Base-by-base conservation (phyloP, 2,797 vertebrate genomes). In the Emydoidea blandingii region DNA sequence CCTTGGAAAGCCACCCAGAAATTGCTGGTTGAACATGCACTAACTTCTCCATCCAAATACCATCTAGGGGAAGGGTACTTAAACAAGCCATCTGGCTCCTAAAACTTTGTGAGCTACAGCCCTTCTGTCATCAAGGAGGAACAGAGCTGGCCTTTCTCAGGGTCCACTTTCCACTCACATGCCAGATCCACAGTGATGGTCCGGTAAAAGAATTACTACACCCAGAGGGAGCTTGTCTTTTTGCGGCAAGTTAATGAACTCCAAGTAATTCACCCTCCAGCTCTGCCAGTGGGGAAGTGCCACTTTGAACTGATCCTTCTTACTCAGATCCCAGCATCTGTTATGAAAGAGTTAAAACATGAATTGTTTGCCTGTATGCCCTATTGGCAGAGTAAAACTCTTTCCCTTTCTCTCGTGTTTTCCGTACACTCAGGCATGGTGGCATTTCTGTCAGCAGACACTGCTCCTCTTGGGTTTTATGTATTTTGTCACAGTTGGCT, bases 401-500 rank as follows among this genome's bases (percentile, higher is more conserved):
- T 78, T 15, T 88, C 16, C 47, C 82, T 92, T 89, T 41, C 76
- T 86, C 44, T 52, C 21, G 12, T 19, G 47, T 90, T 91, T 93
- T 91, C 87, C 56, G 23, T 90, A 44, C 44, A 37, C 47, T 0
- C 0, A 37, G 78, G 72, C 80, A 74, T 72, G 92, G 89, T 16
- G 9, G 53, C 41, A 88, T 91, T 89, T 79, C 57, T 87, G 54
- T 19, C 14, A 37, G 78, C 54, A 96, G 49, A 25, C 23, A 14
- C 1, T 0, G 62, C 47, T 85, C 92, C 52, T 91, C 41, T 65
- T 23, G 34, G 54, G 79, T 79, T 97, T 95, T 89, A 59, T 53
- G 25, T 1, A 2, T 86, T 95, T 93, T 92, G 79, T 82, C 94
- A 95, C n/a, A 87, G 91, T 79, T 94, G 88, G 37, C 65, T 95